Percentiles rank a stretch among this genome's conserved stretches.
These are phyloP conservation scores for Myocastor coypus DNA, from an alignment of 2,113 vertebrate species.

Conservation along the genomic window DNA sequence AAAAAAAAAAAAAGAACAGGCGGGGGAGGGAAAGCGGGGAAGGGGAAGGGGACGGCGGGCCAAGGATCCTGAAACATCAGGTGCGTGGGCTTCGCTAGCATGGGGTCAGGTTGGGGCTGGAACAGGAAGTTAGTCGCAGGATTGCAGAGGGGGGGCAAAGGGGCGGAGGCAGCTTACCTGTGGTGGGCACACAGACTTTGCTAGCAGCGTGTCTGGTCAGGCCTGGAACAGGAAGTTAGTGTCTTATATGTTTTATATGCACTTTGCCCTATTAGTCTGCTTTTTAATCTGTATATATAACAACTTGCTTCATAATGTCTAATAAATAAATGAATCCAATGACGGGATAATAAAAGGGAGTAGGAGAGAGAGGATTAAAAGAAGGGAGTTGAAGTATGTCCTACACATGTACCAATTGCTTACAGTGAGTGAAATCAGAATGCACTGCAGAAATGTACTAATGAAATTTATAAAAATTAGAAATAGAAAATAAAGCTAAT, in stretches of 20 bases:
- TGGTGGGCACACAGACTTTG: too few species aligned
- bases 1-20: slow-evolving; percentile 39
- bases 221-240: too few species aligned
- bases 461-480: background rate
- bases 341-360: background rate
- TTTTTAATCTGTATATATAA: background rate
- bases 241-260: background rate
- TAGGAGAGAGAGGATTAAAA: background rate
- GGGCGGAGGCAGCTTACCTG: too few species aligned
- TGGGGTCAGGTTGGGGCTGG: too few species aligned
- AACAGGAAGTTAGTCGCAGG: too few species aligned
- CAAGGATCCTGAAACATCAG: too few species aligned
- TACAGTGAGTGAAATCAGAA: background rate
- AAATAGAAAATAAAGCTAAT: background rate
- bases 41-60: too few species aligned
- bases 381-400: background rate
- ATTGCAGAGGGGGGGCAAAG: too few species aligned
- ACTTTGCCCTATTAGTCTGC: background rate
- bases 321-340: background rate
- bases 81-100: too few species aligned
- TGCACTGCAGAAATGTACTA: background rate
- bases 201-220: too few species aligned
- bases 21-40: too few species aligned
- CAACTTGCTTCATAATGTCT: background rate
- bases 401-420: background rate